Percentiles rank a stretch among this genome's conserved stretches.
Evolutionary conservation across 2,888 invertebrate genomes (phyloP).

Genomic region (Phyto melanocephala): DNA sequence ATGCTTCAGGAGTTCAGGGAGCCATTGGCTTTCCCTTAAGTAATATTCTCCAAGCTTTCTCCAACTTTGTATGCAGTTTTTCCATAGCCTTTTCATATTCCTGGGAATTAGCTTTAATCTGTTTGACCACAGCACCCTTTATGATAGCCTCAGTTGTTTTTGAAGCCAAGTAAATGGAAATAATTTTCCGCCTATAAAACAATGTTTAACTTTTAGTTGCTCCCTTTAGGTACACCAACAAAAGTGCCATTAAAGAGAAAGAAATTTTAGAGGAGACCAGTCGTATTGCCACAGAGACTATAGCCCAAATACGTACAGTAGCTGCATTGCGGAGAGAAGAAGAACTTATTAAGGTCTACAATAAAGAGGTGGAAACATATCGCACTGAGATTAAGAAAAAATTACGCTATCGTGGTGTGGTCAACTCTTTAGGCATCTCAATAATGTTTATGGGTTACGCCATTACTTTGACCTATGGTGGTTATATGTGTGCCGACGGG

Average conservation of each 20-base stretch:
- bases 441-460: constrained; percentile 87
- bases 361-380: constrained; percentile 80
- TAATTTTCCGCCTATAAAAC: not conserved
- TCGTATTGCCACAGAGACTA: constrained; percentile 87
- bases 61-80: constrained; percentile 84
- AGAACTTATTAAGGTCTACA: constrained; percentile 82
- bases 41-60: constrained; percentile 84
- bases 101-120: constrained; percentile 86
- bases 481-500: constrained; percentile 83
- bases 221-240: constrained; percentile 80
- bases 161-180: constrained; percentile 80
- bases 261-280: constrained; percentile 84
- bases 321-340: constrained; percentile 84
- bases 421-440: constrained; percentile 86
- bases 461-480: constrained; percentile 86
- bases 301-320: constrained; percentile 86
- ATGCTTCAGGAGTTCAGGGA: constrained; percentile 87
- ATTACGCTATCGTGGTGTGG: constrained; percentile 83
- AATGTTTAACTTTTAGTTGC: not conserved
- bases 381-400: constrained; percentile 80
- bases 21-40: constrained; percentile 86
- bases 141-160: constrained; percentile 84
- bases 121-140: constrained; percentile 84
- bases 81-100: constrained; percentile 83
- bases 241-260: constrained; percentile 82